These are phyloP conservation scores for Macrosiphum euphorbiae DNA, from an alignment of 2,888 invertebrate genomes.

Conservation along the genomic window DNA sequence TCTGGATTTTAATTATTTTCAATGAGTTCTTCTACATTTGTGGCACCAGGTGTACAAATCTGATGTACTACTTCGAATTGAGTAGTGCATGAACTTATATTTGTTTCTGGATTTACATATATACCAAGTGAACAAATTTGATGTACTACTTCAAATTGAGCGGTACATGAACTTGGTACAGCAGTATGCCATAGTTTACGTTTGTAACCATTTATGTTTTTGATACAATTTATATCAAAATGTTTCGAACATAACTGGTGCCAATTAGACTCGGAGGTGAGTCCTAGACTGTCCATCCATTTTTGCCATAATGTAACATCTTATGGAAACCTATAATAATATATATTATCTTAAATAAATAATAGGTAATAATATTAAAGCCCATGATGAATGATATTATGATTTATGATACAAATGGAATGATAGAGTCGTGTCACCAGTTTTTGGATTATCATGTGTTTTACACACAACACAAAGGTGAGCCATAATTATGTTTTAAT, in stretches of 20 bases:
- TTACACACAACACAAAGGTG: not conserved
- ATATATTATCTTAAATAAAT: not conserved
- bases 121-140: too few species aligned
- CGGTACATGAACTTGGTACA: not conserved
- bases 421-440: not conserved
- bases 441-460: not conserved
- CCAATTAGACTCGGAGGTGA: not conserved
- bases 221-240: not conserved
- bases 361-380: not conserved
- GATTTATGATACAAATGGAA: slow-evolving; percentile 9
- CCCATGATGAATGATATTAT: not conserved
- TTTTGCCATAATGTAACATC: not conserved
- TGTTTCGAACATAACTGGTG: slow-evolving; percentile 1
- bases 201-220: slow-evolving; percentile 19
- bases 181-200: not conserved
- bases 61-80: not conserved
- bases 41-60: not conserved
- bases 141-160: not conserved
- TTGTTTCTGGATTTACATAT: too few species aligned
- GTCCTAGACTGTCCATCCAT: not conserved
- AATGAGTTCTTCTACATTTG: not conserved
- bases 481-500: not conserved
- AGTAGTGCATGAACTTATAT: not conserved
- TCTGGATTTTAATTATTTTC: not conserved
- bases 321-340: slow-evolving; percentile 8